Evolutionary conservation across 2,797 vertebrate genomes (phyloP), one percentile per base, ranked within the genome.

Genomic region (Coranthus polyacanthus): DNA sequence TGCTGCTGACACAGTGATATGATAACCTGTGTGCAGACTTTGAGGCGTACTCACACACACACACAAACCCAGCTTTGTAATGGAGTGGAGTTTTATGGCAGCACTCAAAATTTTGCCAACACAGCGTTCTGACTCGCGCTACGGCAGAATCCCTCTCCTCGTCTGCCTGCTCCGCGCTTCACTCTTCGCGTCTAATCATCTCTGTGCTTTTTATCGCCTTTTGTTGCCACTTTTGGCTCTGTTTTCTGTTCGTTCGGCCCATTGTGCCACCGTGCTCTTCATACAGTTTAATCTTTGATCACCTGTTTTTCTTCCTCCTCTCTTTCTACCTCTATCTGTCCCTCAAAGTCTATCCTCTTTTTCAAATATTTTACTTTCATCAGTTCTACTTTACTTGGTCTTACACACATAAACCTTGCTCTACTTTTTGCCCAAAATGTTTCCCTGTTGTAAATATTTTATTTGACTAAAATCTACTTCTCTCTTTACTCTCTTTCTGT

Each of bases 1-100:
- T 61, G 77, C 69, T 83, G 86, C 85, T 88, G 86, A 92, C 83
- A 84, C 81, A 72, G 78, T 73, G 80, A 79, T 81, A 83, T 78
- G 77, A 78, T 79, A 82, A 79, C 82, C 68, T 49, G 66, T 37
- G 65, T 53, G 44, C 74, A 77, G 63, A 83, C 72, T 62, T 56
- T 47, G 42, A 78, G 51, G 34, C 26, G 6, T 26, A 21, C 49
- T 32, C 64, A 2, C 36, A 13, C 45, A 29, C 52, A 11, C 64
- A 2, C 36, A 13, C 45, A 29, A 47, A 11, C 56, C 29, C 43
- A 20, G 34, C 61, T 79, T 68, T 55, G 73, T 77, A 82, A 74
- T 64, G 44, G 74, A 82, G 74, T 41, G 26, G 54, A 76, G 43
- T 75, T 86, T 90, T 81, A 89, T 87, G 83, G 76, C 72, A 81